These are phyloP conservation scores for Gopherus flavomarginatus DNA, from an alignment of 2,113 vertebrate species.

Conservation along the genomic window DNA sequence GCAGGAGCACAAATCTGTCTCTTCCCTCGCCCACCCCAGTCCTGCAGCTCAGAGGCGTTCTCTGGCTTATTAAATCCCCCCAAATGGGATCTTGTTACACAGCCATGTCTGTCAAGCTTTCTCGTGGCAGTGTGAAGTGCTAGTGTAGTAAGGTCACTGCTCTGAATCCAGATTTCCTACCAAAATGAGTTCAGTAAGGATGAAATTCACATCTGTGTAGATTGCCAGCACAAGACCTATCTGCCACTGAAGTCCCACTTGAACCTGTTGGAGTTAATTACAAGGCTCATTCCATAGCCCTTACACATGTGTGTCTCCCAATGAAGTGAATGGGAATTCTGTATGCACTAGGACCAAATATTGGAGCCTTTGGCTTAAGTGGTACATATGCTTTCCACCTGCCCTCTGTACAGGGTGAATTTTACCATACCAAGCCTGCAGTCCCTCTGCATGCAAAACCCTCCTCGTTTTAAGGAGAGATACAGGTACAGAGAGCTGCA, in stretches of 20 bases:
- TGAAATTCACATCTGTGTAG: neutral
- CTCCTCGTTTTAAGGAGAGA: neutral
- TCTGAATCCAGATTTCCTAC: neutral
- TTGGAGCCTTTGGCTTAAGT: neutral
- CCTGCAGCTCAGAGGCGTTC: neutral
- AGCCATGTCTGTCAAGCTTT: neutral
- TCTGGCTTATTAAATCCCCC: neutral
- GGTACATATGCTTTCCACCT: neutral
- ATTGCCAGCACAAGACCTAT: neutral
- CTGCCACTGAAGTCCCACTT: neutral
- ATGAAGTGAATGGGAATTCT: neutral
- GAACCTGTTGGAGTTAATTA: neutral
- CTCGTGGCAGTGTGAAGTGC: neutral
- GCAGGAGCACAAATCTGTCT: neutral
- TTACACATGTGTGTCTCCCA: neutral
- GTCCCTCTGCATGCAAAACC: neutral
- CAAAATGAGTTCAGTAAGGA: neutral
- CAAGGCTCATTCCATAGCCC: neutral
- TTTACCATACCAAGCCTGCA: accelerated
- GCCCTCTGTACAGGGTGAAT: neutral
- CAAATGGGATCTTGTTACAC: neutral
- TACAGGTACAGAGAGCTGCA: conserved; percentile 1
- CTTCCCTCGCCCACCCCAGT: neutral
- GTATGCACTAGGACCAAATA: neutral
- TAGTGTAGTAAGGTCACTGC: neutral